These are phyloP conservation scores for Theristicus caerulescens DNA, from an alignment of 2,113 vertebrate species.

Conservation along the genomic window DNA sequence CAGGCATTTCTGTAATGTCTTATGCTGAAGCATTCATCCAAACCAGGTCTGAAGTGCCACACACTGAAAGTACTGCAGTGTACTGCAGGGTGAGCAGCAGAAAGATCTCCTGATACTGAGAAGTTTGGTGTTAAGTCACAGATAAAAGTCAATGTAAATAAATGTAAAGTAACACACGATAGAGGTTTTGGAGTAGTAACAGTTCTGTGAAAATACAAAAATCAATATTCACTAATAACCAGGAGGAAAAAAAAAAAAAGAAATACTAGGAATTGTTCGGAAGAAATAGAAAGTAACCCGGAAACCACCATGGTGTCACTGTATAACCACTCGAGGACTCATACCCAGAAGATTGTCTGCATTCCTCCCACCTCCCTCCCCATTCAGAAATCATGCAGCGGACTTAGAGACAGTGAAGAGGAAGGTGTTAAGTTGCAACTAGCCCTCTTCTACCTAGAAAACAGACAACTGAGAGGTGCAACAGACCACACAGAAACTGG, in stretches of 20 bases:
- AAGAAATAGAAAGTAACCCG: not conserved
- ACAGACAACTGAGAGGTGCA: not conserved
- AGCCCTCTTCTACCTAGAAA: not conserved
- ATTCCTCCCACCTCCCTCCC: not conserved
- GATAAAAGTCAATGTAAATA: not conserved
- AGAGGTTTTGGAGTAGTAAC: not conserved
- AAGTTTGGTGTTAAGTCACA: not conserved
- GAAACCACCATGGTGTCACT: not conserved
- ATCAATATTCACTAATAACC: not conserved
- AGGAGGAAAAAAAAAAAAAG: not conserved
- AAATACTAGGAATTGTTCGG: not conserved
- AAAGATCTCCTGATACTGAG: not conserved
- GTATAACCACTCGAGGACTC: not conserved
- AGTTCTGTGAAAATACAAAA: not conserved
- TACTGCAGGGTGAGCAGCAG: not conserved
- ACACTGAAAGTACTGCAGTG: not conserved
- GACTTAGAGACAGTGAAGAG: not conserved
- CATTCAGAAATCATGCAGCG: not conserved
- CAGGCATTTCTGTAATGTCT: not conserved
- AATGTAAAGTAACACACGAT: not conserved
- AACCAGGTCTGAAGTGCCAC: not conserved
- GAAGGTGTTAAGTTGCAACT: not conserved
- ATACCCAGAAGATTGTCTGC: not conserved
- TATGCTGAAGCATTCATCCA: not conserved
- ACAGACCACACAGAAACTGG: not conserved